phyloP scores from a whole-genome alignment of 2,113 vertebrate genomes.

The Syngnathoides biaculeatus region DNA sequence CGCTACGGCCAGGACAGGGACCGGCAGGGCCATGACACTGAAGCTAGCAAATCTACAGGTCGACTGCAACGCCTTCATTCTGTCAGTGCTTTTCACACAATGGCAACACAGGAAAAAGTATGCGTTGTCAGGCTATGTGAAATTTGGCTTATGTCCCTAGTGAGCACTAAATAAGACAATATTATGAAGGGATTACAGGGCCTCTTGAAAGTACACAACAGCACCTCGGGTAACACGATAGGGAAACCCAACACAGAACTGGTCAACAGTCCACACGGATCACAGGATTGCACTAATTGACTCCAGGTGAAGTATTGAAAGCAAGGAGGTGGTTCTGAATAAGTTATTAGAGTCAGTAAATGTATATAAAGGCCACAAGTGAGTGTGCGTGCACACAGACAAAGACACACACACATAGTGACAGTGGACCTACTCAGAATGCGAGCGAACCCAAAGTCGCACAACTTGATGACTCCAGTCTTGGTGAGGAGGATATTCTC shows the following conservation, averaged over 20 bases:
- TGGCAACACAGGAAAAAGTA: not conserved
- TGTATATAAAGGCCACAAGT: slow-evolving; percentile 33
- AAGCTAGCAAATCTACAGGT: too few relatives aligned
- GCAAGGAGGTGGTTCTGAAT: slow-evolving; percentile 57
- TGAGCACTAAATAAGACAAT: slow-evolving; percentile 43
- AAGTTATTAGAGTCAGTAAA: slow-evolving; percentile 59
- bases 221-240: slow-evolving; percentile 57
- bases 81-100: too few relatives aligned
- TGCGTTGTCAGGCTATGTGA: not conserved
- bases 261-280: slow-evolving; percentile 54
- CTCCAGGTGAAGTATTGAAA: slow-evolving; percentile 44
- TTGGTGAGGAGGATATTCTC: slow-evolving; percentile 97
- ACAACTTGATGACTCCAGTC: slow-evolving; percentile 90
- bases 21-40: too few relatives aligned
- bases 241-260: slow-evolving; percentile 47
- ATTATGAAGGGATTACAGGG: slow-evolving; percentile 59
- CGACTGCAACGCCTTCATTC: too few relatives aligned
- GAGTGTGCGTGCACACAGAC: not conserved
- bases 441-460: slow-evolving; percentile 96
- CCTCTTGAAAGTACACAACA: slow-evolving; percentile 47
- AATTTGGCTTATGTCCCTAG: slow-evolving; percentile 2
- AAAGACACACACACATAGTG: not conserved
- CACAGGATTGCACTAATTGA: slow-evolving; percentile 35
- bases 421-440: slow-evolving; percentile 82
- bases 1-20: too few relatives aligned